Conservation (phyloP, 2,113 vertebrate genomes). For the Vimba vimba region DNA sequence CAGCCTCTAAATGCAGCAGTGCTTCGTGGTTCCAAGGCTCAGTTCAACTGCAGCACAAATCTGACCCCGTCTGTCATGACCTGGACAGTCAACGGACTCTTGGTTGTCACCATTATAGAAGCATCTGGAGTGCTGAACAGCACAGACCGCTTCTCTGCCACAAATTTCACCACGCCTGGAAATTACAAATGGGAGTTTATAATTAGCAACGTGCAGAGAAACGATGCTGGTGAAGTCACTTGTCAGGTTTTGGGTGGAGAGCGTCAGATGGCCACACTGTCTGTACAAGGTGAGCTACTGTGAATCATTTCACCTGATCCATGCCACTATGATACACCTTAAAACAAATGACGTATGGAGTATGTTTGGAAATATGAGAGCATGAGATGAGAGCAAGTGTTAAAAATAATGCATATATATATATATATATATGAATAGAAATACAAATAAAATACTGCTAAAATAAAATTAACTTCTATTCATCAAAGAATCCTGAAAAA, state of each 20-base stretch:
- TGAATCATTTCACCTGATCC: background rate
- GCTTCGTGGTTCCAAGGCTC: slow-evolving; percentile 58
- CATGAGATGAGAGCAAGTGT: background rate
- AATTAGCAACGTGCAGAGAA: slow-evolving; percentile 56
- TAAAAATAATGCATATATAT: too few species aligned
- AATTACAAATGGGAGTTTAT: slow-evolving; percentile 64
- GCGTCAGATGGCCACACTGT: slow-evolving; percentile 50
- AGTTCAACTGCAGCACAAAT: slow-evolving; percentile 63
- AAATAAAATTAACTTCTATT: too few species aligned
- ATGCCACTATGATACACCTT: background rate
- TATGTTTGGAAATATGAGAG: background rate
- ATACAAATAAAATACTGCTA: too few species aligned
- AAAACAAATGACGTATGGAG: background rate
- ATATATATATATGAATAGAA: too few species aligned
- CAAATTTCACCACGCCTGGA: slow-evolving; percentile 41
- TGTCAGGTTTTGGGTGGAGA: slow-evolving; percentile 58
- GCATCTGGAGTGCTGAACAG: accelerated
- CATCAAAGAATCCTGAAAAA: too few species aligned
- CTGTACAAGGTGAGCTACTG: slow-evolving; percentile 68
- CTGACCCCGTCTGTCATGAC: slow-evolving; percentile 49
- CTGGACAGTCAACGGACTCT: slow-evolving; percentile 22
- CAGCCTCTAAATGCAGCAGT: slow-evolving; percentile 54
- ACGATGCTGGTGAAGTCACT: slow-evolving; percentile 35
- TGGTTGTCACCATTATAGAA: slow-evolving; percentile 54
- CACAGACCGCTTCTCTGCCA: slow-evolving; percentile 43